phyloP scores from a whole-genome alignment of 2,797 vertebrate species.

The Pteronotus mesoamericanus region DNA sequence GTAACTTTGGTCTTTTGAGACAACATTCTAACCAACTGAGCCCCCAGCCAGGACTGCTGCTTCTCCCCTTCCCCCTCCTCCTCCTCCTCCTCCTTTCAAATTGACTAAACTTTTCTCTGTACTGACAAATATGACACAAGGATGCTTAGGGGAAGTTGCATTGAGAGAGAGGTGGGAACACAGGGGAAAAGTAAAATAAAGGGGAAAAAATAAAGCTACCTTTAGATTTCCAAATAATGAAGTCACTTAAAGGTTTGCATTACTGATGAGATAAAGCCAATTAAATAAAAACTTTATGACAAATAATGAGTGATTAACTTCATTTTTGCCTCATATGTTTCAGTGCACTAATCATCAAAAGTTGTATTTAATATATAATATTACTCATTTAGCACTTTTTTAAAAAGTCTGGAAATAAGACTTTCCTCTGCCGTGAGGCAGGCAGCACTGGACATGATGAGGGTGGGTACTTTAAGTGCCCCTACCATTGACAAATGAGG shows the following conservation, averaged over 20 bases:
- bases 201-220: background rate
- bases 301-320: background rate
- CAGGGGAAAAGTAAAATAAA: background rate
- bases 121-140: background rate
- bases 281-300: background rate
- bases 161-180: background rate
- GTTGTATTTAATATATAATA: background rate
- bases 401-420: background rate
- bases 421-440: background rate
- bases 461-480: background rate
- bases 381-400: background rate
- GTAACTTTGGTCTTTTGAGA: background rate
- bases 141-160: background rate
- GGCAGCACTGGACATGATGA: background rate
- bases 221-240: background rate
- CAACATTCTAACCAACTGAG: no score
- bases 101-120: background rate
- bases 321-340: slow-evolving; percentile 10
- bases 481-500: background rate
- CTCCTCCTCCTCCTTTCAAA: background rate
- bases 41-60: no score
- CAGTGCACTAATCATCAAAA: background rate
- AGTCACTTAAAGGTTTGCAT: background rate
- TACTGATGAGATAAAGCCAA: background rate
- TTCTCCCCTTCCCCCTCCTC: no score